phyloP scores from a whole-genome alignment of 2,797 vertebrate genomes.

The Ceryle rudis region DNA sequence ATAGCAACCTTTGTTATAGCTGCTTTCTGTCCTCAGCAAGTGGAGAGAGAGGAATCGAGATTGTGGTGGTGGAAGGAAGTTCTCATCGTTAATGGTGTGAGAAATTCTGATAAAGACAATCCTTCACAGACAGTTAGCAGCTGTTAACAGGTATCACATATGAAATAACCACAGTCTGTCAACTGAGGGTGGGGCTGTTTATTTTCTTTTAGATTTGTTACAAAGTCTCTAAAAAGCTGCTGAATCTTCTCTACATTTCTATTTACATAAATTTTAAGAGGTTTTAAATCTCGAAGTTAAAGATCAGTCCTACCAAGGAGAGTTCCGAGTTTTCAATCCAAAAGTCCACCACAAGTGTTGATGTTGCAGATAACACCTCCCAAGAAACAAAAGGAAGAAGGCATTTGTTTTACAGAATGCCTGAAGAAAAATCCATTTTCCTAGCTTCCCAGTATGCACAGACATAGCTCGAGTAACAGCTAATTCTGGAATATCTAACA shows the following conservation, averaged over 20 bases:
- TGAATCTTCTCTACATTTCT: background rate
- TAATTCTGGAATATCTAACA: background rate
- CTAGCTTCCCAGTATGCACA: background rate
- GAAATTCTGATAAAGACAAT: background rate
- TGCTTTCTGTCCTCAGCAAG: background rate
- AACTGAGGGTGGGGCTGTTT: background rate
- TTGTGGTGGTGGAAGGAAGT: background rate
- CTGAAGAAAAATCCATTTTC: background rate
- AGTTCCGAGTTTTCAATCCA: background rate
- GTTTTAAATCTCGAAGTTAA: background rate
- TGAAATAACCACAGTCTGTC: background rate
- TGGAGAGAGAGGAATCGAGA: background rate
- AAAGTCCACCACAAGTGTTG: background rate
- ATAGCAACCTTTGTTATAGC: background rate
- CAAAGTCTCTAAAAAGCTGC: background rate
- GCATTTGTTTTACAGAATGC: background rate
- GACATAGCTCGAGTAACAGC: background rate
- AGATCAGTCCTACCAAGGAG: background rate
- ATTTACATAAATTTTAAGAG: background rate
- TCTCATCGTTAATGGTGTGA: background rate
- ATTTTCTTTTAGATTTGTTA: background rate
- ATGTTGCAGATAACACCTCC: background rate
- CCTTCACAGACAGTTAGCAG: background rate
- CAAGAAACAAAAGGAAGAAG: background rate
- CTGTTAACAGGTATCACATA: background rate